Evolutionary conservation across 2,113 vertebrate genomes (phyloP), one percentile per base, ranked within the genome.

Genomic region (Tiliqua scincoides): DNA sequence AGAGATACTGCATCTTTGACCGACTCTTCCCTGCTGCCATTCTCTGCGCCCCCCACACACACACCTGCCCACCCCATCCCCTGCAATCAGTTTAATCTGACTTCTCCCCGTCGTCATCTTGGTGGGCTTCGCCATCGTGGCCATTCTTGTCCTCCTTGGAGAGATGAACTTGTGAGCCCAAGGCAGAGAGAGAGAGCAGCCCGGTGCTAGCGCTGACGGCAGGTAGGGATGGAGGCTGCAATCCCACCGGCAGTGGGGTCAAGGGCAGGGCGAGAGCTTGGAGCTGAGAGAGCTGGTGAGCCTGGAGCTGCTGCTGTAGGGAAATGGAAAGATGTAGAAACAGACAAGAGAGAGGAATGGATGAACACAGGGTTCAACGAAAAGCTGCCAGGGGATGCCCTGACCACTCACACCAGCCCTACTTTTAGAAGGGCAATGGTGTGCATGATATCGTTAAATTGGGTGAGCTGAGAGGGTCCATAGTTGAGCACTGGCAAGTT

Each of bases 201-300:
- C 99, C 98, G 0, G 97, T 96, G 96, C 97, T 97, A 1, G 98
- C 97, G 68, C 98, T 98, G 91, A 99, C 98, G 0, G 98, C 97
- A 0, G 98, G 98, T 89, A 99, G 96, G 1, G 97, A 96, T 0
- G 98, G 98, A 0, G 97, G 98, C 92, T 98, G 98, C 59, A 99
- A 96, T 57, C 99, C 99, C 96, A 99, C 97, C 0, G 99, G 98
- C 59, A 99, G 96, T 0, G 98, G 98, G 48, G 98, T 97, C 97
- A 99, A 97, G 1, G 99, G 99, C 94, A 99, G 96, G 21, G 98
- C 98, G 85, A 99, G 96, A 23, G 98, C 99, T 96, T 99, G 98
- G 76, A 99, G 98, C 97, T 99, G 99, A 1, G 99, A 99, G 92
- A 99, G 97, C 96, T 99, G 98, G 85, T 99, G 99, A 81, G 98